Evolutionary conservation across 2,113 vertebrate genomes (phyloP).

Genomic region (Poeciliopsis prolifica): DNA sequence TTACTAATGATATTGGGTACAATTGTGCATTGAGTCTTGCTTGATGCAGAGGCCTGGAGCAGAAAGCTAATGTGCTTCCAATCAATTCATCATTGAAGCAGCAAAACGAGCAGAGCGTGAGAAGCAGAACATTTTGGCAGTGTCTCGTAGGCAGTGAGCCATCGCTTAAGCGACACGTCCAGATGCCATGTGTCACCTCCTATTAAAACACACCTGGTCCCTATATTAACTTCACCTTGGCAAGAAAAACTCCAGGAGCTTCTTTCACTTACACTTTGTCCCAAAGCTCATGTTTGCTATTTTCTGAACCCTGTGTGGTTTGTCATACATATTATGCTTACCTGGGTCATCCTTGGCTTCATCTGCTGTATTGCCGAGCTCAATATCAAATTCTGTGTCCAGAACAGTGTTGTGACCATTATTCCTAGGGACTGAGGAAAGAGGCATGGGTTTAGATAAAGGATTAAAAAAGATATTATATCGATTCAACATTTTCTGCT

Average conservation of each 20-base stretch:
- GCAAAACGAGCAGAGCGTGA: slow-evolving; percentile 39
- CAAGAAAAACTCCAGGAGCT: slow-evolving; percentile 14
- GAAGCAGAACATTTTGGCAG: slow-evolving; percentile 47
- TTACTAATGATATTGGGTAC: not conserved
- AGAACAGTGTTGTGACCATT: slow-evolving; percentile 86
- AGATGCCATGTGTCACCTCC: slow-evolving; percentile 56
- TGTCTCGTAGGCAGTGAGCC: slow-evolving; percentile 25
- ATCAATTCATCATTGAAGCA: slow-evolving; percentile 56
- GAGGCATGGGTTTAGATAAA: slow-evolving; percentile 51
- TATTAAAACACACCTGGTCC: slow-evolving; percentile 65
- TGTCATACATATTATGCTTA: slow-evolving; percentile 63
- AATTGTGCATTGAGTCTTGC: slow-evolving; percentile 8
- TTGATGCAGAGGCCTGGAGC: slow-evolving; percentile 2
- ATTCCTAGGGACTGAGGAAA: slow-evolving; percentile 88
- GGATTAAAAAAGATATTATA: slow-evolving; percentile 57
- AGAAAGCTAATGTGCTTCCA: slow-evolving; percentile 16
- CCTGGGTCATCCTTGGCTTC: slow-evolving; percentile 93
- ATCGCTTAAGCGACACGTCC: slow-evolving; percentile 48
- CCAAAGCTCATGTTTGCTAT: slow-evolving; percentile 34
- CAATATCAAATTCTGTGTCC: slow-evolving; percentile 89
- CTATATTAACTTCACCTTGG: slow-evolving; percentile 15
- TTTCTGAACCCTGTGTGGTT: slow-evolving; percentile 29
- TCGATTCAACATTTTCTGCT: slow-evolving; percentile 33
- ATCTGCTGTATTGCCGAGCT: slow-evolving; percentile 91
- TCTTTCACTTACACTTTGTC: slow-evolving; percentile 44